Conservation (phyloP, 2,888 invertebrate species). For the Microctonus hyperodae region DNA sequence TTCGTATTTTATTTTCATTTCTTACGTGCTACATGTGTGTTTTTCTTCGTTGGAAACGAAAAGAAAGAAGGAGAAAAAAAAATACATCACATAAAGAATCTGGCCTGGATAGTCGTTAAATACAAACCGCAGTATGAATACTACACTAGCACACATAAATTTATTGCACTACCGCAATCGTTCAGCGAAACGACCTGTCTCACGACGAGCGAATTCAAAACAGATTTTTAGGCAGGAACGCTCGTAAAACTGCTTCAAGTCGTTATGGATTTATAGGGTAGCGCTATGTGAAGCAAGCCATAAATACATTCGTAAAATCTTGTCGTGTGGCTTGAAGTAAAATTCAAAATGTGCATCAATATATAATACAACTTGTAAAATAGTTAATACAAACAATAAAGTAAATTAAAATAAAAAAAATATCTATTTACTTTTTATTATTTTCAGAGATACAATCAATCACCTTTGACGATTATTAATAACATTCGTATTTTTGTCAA, state of each 20-base stretch:
- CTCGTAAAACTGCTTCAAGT: constrained; percentile 40
- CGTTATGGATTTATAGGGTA: constrained; percentile 41
- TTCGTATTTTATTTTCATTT: not conserved
- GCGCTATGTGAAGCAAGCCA: constrained; percentile 23
- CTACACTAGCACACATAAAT: constrained; percentile 30
- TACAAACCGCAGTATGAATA: constrained; percentile 15
- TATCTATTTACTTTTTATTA: not conserved
- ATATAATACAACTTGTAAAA: not conserved
- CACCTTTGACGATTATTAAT: constrained; percentile 39
- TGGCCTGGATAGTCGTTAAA: constrained; percentile 24
- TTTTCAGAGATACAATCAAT: constrained; percentile 11
- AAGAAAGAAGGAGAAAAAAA: not conserved
- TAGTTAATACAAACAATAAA: not conserved
- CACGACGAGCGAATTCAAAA: constrained; percentile 32
- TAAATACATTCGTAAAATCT: constrained; percentile 34
- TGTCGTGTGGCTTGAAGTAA: constrained; percentile 25
- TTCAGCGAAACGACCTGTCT: constrained; percentile 35
- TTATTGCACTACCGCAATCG: constrained; percentile 33
- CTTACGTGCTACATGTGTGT: not conserved
- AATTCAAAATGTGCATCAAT: not conserved
- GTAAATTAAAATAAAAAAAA: not conserved
- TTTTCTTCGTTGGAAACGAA: not conserved
- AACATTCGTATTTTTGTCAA: constrained; percentile 43
- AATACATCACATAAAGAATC: constrained; percentile 15
- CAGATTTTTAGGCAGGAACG: constrained; percentile 38